These are phyloP conservation scores for Brachionus rotundiformis DNA, from an alignment of 1,140 invertebrate species.

Conservation along the genomic window DNA sequence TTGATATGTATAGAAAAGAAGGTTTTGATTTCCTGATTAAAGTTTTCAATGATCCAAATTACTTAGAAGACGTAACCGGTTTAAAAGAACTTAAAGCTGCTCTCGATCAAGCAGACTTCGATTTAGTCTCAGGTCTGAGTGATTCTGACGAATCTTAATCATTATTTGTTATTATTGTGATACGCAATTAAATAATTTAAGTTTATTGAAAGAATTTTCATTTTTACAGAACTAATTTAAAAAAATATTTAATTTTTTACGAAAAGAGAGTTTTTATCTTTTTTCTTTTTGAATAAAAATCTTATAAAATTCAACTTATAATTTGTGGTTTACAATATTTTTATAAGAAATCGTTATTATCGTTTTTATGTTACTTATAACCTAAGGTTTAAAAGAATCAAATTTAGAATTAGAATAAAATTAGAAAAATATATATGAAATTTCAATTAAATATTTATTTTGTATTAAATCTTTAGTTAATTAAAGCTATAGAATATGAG, in stretches of 20 bases:
- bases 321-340: no score
- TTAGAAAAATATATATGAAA: no score
- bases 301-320: not conserved
- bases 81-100: constrained; percentile 72
- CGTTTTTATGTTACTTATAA: no score
- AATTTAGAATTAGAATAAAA: no score
- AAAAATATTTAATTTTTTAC: not conserved
- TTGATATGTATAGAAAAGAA: constrained; percentile 71
- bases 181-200: no score
- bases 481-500: not conserved
- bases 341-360: no score
- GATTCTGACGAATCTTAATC: constrained; percentile 14
- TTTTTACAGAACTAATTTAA: not conserved
- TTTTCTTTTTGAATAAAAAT: no score
- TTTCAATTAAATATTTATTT: not conserved
- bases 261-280: not conserved
- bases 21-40: constrained; percentile 78
- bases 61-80: constrained; percentile 83
- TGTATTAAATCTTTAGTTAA: not conserved
- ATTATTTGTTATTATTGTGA: not conserved
- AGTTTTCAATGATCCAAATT: constrained; percentile 79
- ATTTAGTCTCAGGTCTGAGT: constrained; percentile 14
- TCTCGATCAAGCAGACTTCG: constrained; percentile 60
- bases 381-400: no score
- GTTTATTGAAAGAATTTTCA: not conserved